A percentile compares a stretch with the other conserved stretches of the same genome.
phyloP scores from a whole-genome alignment of 2,797 vertebrate genomes.

The Schizopygopsis pylzovi region DNA sequence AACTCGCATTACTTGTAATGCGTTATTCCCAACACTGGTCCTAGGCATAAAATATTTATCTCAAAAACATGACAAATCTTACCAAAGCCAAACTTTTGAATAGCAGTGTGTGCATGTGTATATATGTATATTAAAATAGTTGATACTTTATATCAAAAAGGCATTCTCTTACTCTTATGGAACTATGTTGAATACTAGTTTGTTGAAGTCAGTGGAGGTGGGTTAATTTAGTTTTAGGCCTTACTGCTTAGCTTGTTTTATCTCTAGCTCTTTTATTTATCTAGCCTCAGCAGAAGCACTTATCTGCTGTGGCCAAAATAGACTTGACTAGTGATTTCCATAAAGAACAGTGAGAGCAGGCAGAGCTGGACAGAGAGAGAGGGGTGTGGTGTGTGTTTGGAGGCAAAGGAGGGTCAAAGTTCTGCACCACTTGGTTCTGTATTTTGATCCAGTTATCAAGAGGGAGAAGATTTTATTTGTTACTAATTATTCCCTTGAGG shows the following conservation, averaged over 20 bases:
- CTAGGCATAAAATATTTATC: background rate
- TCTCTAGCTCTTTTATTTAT: slow-evolving; percentile 23
- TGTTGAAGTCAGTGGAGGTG: background rate
- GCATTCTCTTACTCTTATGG: background rate
- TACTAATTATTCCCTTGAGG: background rate
- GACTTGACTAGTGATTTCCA: slow-evolving; percentile 28
- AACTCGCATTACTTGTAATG: too few species aligned
- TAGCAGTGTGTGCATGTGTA: background rate
- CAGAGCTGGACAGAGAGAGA: background rate
- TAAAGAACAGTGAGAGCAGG: slow-evolving; percentile 11
- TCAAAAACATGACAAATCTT: background rate
- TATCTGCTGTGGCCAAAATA: slow-evolving; percentile 34
- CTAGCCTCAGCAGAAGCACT: slow-evolving; percentile 7
- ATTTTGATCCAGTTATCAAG: slow-evolving; percentile 8
- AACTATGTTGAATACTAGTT: background rate
- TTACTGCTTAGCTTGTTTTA: background rate
- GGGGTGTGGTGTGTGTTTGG: slow-evolving; percentile 18
- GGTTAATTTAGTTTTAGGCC: background rate
- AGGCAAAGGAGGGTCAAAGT: background rate
- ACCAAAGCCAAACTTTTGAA: background rate
- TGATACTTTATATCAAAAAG: background rate
- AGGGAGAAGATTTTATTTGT: slow-evolving; percentile 6
- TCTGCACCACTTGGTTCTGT: background rate
- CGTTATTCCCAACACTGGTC: background rate
- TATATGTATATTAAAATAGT: background rate